These are phyloP conservation scores for Hymenochirus boettgeri DNA, from an alignment of 2,113 vertebrate genomes.

Conservation along the genomic window DNA sequence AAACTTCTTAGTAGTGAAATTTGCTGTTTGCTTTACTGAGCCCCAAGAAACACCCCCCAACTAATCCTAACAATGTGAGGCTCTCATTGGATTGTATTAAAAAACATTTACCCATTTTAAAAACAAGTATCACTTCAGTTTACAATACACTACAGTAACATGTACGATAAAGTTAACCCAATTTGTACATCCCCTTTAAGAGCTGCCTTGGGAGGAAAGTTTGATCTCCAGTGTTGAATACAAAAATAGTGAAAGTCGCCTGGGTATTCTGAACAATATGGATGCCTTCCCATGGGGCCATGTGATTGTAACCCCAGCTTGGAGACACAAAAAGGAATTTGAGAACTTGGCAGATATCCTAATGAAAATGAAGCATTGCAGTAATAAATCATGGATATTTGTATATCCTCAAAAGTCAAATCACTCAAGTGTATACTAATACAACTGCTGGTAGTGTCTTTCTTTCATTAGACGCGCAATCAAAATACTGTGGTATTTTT, in stretches of 20 bases:
- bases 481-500: slow-evolving; percentile 59
- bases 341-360: slow-evolving; percentile 77
- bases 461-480: slow-evolving; percentile 66
- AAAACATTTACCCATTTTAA: no score
- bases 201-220: no score
- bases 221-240: no score
- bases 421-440: slow-evolving; percentile 69
- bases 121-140: no score
- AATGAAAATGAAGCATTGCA: slow-evolving; percentile 82
- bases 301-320: slow-evolving; percentile 73
- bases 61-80: no score
- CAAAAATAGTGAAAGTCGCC: background rate
- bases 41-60: no score
- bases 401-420: slow-evolving; percentile 71
- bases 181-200: no score
- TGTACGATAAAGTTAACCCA: no score
- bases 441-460: slow-evolving; percentile 67
- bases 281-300: slow-evolving; percentile 70
- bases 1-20: no score
- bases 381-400: slow-evolving; percentile 77
- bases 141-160: no score
- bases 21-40: no score
- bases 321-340: slow-evolving; percentile 67
- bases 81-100: no score
- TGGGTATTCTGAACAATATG: slow-evolving; percentile 64